Evolutionary conservation across 2,113 vertebrate species (phyloP), one percentile per base, ranked within the genome.

Genomic region (Hassar affinis): DNA sequence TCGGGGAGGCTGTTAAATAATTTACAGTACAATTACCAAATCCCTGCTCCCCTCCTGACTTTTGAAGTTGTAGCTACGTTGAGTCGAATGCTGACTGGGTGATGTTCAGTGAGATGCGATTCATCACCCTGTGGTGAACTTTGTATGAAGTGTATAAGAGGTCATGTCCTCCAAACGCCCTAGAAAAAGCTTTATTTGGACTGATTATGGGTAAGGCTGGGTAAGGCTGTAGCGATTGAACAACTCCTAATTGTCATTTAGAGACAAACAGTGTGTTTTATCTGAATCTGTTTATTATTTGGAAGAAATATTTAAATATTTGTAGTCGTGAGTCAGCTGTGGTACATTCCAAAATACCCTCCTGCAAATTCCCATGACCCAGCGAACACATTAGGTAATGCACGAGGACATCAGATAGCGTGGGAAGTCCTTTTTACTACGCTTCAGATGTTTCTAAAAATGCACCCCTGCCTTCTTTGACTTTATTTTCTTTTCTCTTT

Each of bases 11-110:
- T 84, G 66, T 84, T 86, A 77, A 81, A 82, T 87, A 84, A 85
- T 80, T 52, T 78, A 85, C 80, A 62, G 62, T 78, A 68, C 61
- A 80, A 86, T 85, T 87, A 80, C 84, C 80, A 69, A 72, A 72
- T 52, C 59, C 57, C 52, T 42, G 72, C 20, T 18, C 2, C 59
- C 30, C 17, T 45, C 22, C 66, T 82, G 76, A 71, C 52, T 61
- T 35, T 49, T 72, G 59, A 84, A 59, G 59, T 78, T 38, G 30
- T 27, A 45, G 80, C 49, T 61, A 51, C 77, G 56, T 49, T 22
- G 30, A 74, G 17, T n/a, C 3, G 57, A 56, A 54, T 1, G 52
- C 52, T 20, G 17, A 51, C 42, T 52, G 22, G 35, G 30, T 84
- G 79, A 84, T 49, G 77, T 62, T 35, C 81, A 45, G 27, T 14